A percentile compares a stretch with the other conserved stretches of the same genome.
These are phyloP conservation scores for Stigmatopora nigra DNA, from an alignment of 2,113 vertebrate genomes.

Conservation along the genomic window DNA sequence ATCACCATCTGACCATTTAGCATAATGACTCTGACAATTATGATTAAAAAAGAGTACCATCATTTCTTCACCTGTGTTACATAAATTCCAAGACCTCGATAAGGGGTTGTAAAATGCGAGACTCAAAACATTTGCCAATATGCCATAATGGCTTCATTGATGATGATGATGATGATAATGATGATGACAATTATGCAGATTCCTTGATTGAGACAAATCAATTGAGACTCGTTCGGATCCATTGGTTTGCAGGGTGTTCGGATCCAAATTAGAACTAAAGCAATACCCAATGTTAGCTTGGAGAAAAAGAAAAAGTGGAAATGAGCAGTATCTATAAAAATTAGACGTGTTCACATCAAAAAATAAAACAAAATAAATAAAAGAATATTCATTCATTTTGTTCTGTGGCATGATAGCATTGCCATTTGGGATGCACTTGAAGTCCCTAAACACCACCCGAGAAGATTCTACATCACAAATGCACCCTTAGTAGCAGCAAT, in stretches of 20 bases:
- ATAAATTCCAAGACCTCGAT: constrained; percentile 24
- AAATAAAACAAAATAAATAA: too few relatives aligned
- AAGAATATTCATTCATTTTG: too few relatives aligned
- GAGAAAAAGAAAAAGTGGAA: background rate
- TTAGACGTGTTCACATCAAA: too few relatives aligned
- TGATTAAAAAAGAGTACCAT: constrained; percentile 32
- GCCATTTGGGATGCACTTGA: too few relatives aligned
- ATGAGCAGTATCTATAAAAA: background rate
- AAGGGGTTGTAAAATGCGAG: constrained; percentile 24
- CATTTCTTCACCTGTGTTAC: constrained; percentile 37
- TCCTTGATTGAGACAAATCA: constrained; percentile 41
- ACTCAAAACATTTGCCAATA: constrained; percentile 36
- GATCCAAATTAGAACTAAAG: background rate
- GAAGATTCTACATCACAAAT: too few relatives aligned
- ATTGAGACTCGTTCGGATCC: constrained; percentile 28
- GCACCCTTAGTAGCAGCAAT: too few relatives aligned
- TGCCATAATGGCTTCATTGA: constrained; percentile 46
- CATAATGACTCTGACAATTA: constrained; percentile 41
- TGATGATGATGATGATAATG: too few relatives aligned
- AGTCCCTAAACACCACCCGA: too few relatives aligned
- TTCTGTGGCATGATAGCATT: too few relatives aligned
- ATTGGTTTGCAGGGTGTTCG: background rate
- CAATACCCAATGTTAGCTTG: too few relatives aligned
- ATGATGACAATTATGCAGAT: constrained; percentile 41
- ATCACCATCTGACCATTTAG: constrained; percentile 37